A percentile compares a stretch with the other conserved stretches of the same genome.
Evolutionary conservation across 2,797 vertebrate genomes (phyloP).

Genomic region (Phalanger gymnotis): DNA sequence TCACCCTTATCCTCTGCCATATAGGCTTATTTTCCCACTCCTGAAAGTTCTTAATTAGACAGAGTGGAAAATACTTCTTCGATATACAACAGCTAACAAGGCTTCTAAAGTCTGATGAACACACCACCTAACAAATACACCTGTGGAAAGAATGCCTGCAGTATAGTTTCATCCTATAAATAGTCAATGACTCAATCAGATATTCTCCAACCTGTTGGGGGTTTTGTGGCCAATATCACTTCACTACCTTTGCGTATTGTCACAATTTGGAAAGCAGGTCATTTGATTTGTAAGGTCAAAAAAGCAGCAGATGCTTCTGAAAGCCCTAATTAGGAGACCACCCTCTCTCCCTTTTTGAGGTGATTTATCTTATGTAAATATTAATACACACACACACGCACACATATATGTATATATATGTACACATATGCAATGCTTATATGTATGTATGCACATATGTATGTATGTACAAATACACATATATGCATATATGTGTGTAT

Average conservation of each 20-base stretch:
- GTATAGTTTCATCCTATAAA: neutral
- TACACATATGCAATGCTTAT: too few species aligned
- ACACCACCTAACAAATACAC: neutral
- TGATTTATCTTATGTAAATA: neutral
- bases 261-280: neutral
- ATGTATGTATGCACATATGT: too few species aligned
- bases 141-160: neutral
- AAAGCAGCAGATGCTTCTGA: neutral
- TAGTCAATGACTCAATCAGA: neutral
- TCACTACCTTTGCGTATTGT: neutral
- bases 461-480: too few species aligned
- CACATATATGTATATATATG: too few species aligned
- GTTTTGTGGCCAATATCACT: neutral
- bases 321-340: neutral
- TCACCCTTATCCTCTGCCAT: neutral
- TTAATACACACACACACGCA: too few species aligned
- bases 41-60: neutral
- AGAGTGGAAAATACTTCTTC: neutral
- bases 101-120: constrained; percentile 15
- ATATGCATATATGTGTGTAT: neutral
- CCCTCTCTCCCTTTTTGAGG: neutral
- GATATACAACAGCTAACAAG: neutral
- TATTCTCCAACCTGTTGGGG: neutral
- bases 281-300: neutral
- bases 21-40: neutral